Conservation (phyloP, 2,888 invertebrate genomes). For the Pyrrhia umbra region DNA sequence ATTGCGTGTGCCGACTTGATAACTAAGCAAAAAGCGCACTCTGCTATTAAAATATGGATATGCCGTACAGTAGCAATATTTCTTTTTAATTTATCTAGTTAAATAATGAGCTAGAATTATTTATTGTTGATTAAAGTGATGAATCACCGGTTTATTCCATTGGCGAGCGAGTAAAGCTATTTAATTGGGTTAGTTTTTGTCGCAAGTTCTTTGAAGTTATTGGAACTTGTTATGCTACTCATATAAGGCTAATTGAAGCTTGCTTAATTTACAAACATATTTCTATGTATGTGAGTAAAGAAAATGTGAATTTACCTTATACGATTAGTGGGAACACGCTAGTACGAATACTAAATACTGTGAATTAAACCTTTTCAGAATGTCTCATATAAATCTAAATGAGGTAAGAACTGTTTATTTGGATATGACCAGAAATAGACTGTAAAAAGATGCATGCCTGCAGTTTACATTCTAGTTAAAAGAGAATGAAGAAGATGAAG, state of each 20-base stretch:
- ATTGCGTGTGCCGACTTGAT: conserved; percentile 85
- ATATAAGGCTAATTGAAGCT: conserved; percentile 16
- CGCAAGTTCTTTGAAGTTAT: conserved; percentile 20
- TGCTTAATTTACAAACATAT: conserved; percentile 20
- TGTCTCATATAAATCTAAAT: too few relatives aligned
- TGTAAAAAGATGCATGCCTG: too few relatives aligned
- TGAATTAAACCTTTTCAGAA: too few relatives aligned
- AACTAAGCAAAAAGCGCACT: conserved; percentile 80
- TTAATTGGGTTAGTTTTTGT: conserved; percentile 43
- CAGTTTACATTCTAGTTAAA: too few relatives aligned
- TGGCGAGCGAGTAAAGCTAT: conserved; percentile 25
- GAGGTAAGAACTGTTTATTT: background rate
- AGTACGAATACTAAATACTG: too few relatives aligned
- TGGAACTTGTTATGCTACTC: conserved; percentile 9
- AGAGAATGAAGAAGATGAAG: too few relatives aligned
- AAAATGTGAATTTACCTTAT: conserved; percentile 15
- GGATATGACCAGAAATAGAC: too few relatives aligned
- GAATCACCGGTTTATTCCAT: conserved; percentile 45
- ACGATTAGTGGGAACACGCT: conserved; percentile 14
- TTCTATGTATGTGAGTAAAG: background rate
- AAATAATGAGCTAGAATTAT: conserved; percentile 47
- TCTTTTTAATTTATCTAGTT: conserved; percentile 50
- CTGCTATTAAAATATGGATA: conserved; percentile 72
- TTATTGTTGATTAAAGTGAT: conserved; percentile 56
- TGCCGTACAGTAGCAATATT: conserved; percentile 57